phyloP scores from a whole-genome alignment of 2,888 invertebrate species.

The Parnassius smintheus region DNA sequence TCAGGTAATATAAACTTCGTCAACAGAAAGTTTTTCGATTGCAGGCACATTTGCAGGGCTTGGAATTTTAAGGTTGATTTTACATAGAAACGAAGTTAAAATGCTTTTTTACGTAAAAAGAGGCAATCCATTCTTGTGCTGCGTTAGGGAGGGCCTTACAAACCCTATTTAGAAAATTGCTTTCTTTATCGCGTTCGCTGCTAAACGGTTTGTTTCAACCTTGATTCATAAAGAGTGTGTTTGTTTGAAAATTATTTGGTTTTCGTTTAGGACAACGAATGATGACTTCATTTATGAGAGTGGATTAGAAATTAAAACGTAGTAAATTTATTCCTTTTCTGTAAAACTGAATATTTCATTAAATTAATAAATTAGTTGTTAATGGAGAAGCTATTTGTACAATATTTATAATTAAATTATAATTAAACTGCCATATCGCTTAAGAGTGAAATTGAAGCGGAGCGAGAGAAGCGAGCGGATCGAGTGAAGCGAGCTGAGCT shows the following conservation, averaged over 20 bases:
- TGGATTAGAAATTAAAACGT: too few species aligned
- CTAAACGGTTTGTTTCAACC: conserved; percentile 23
- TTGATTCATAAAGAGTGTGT: conserved; percentile 20
- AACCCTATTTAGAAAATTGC: conserved; percentile 36
- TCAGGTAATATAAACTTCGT: too few species aligned
- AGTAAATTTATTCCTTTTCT: too few species aligned
- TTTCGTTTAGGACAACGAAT: not conserved
- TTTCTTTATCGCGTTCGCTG: conserved; percentile 31
- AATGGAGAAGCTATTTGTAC: too few species aligned
- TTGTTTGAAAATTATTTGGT: conserved; percentile 15
- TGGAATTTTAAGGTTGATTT: conserved; percentile 4
- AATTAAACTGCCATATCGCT: too few species aligned
- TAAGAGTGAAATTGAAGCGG: too few species aligned
- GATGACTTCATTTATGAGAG: too few species aligned
- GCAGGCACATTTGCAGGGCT: not conserved
- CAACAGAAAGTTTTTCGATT: not conserved
- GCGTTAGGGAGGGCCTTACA: conserved; percentile 32
- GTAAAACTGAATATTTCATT: too few species aligned
- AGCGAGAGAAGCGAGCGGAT: too few species aligned
- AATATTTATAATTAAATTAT: too few species aligned
- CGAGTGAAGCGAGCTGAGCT: too few species aligned
- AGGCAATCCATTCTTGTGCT: conserved; percentile 31
- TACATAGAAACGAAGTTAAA: conserved; percentile 15
- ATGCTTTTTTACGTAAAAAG: conserved; percentile 26
- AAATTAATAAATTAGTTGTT: too few species aligned